A percentile compares a stretch with the other conserved stretches of the same genome.
Evolutionary conservation across 1,140 invertebrate species (phyloP).

Genomic region (Popillia japonica): DNA sequence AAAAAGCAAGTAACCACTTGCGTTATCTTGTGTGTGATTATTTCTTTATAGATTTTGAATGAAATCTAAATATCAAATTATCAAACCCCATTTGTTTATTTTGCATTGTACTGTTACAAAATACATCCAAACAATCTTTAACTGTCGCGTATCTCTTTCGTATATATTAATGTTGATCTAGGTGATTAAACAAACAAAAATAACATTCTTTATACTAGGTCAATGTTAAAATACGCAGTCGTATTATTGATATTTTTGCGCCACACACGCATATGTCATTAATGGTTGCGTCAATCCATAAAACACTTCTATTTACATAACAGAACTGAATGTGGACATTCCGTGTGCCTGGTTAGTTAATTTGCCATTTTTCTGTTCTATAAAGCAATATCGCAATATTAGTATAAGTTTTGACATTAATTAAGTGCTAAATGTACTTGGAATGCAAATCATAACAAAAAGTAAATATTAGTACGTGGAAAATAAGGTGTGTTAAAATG

Average conservation of each 20-base stretch:
- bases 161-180: too few relatives aligned
- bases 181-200: not conserved
- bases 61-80: too few relatives aligned
- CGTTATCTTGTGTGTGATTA: too few relatives aligned
- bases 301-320: not conserved
- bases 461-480: not conserved
- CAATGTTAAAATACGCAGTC: not conserved
- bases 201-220: constrained; percentile 2
- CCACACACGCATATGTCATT: not conserved
- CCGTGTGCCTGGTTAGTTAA: not conserved
- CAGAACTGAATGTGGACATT: not conserved
- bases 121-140: too few relatives aligned
- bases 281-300: not conserved
- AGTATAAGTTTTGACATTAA: not conserved
- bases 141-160: too few relatives aligned
- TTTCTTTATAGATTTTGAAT: too few relatives aligned
- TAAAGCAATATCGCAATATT: not conserved
- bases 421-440: not conserved
- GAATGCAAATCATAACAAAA: not conserved
- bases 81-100: too few relatives aligned
- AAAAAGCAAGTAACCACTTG: too few relatives aligned
- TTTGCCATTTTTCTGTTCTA: not conserved
- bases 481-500: too few relatives aligned
- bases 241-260: not conserved
- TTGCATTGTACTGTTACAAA: too few relatives aligned